A percentile compares a stretch with the other conserved stretches of the same genome.
Conservation (phyloP, 1,140 invertebrate genomes). For the Hormaphis cornu region DNA sequence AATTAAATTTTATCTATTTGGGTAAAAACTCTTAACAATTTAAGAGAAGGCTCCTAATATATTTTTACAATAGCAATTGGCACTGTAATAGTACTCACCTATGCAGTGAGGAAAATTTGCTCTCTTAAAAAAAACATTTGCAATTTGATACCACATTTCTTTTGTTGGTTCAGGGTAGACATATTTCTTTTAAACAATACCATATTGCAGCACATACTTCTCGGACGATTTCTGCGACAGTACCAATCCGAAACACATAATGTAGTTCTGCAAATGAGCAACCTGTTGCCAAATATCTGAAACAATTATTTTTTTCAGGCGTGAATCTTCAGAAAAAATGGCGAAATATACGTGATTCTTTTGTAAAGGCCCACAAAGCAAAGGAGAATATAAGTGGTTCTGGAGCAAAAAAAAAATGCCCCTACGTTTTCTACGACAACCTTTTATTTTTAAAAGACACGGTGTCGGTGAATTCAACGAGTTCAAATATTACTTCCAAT, state of each 20-base stretch:
- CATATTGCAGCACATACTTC: not conserved
- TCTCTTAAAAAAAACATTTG: not conserved
- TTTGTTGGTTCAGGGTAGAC: too few species aligned
- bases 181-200: too few species aligned
- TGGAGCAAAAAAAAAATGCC: not conserved
- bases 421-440: not conserved
- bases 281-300: not conserved
- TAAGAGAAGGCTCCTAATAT: too few species aligned
- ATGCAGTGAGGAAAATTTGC: not conserved
- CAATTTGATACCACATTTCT: not conserved
- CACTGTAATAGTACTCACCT: too few species aligned
- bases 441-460: constrained; percentile 4
- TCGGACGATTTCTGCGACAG: not conserved
- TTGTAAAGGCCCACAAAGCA: not conserved
- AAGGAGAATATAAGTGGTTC: not conserved
- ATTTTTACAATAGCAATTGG: too few species aligned
- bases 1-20: too few species aligned
- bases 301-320: not conserved
- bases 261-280: not conserved
- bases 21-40: too few species aligned
- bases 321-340: not conserved
- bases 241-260: not conserved
- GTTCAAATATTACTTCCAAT: not conserved
- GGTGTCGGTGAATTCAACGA: not conserved
- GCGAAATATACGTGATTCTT: not conserved